Conservation (phyloP, 2,797 vertebrate genomes). For the Tympanoctomys barrerae region DNA sequence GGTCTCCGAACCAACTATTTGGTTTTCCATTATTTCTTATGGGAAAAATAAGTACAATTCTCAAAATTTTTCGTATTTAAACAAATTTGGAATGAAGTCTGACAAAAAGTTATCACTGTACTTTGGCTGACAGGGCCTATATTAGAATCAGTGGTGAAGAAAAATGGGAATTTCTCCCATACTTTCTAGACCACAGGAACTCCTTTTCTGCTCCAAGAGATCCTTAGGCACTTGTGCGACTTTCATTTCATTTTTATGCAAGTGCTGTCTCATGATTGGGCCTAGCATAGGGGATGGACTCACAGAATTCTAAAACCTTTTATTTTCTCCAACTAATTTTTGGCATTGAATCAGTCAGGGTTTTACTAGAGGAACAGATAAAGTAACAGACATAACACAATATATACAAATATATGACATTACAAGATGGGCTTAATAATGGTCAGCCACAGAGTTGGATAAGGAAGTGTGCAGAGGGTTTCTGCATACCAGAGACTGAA, state of each 20-base stretch:
- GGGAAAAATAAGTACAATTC: not conserved
- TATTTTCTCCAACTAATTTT: not conserved
- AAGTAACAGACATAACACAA: no score
- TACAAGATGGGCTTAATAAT: no score
- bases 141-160: not conserved
- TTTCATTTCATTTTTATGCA: not conserved
- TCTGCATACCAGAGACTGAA: no score
- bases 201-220: not conserved
- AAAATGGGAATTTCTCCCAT: not conserved
- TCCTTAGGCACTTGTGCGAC: not conserved
- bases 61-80: not conserved
- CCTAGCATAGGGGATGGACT: not conserved
- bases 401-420: no score
- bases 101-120: not conserved
- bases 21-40: not conserved
- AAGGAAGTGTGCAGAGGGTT: no score
- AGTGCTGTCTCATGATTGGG: not conserved
- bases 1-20: not conserved
- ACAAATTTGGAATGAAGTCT: not conserved
- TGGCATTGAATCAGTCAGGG: no score
- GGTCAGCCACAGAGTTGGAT: no score
- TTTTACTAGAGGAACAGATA: no score
- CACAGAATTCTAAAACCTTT: not conserved
- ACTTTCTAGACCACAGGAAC: not conserved
- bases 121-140: not conserved